phyloP scores from a whole-genome alignment of 2,888 invertebrate species.

The Margaritifera margaritifera region DNA sequence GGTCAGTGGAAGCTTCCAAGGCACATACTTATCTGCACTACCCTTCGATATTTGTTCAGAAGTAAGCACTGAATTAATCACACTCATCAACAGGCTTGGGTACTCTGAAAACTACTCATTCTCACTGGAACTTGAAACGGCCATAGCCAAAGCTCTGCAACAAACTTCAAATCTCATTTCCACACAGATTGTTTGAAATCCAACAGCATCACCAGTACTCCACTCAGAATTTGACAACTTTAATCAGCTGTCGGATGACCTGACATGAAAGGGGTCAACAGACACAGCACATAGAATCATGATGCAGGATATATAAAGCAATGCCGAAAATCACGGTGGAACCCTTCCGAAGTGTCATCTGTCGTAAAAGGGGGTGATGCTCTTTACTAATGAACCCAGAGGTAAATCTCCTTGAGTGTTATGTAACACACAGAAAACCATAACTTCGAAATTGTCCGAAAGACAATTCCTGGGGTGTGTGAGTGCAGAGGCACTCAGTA shows the following conservation, averaged over 20 bases:
- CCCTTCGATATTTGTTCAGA: constrained; percentile 16
- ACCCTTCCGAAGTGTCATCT: too few species aligned
- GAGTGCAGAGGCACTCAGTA: too few species aligned
- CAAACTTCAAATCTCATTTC: constrained; percentile 25
- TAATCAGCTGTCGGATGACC: constrained; percentile 29
- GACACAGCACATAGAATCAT: constrained; percentile 42
- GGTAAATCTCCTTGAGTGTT: too few species aligned
- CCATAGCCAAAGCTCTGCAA: constrained; percentile 22
- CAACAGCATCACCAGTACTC: constrained; percentile 19
- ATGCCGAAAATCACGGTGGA: background rate
- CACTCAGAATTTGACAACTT: constrained; percentile 43
- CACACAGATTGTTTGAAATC: constrained; percentile 25
- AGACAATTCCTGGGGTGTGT: too few species aligned
- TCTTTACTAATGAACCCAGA: too few species aligned
- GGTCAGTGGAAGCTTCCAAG: constrained; percentile 16
- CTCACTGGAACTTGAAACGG: constrained; percentile 28
- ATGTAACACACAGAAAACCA: too few species aligned
- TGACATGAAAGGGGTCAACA: constrained; percentile 27
- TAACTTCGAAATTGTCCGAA: too few species aligned
- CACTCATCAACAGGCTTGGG: constrained; percentile 22
- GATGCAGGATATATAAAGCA: constrained; percentile 28
- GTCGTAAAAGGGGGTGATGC: too few species aligned
- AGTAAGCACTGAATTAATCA: constrained; percentile 14
- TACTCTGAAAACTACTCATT: too few species aligned
- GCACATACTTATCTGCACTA: constrained; percentile 15